phyloP scores from a whole-genome alignment of 2,797 vertebrate genomes.

The Chanos chanos region DNA sequence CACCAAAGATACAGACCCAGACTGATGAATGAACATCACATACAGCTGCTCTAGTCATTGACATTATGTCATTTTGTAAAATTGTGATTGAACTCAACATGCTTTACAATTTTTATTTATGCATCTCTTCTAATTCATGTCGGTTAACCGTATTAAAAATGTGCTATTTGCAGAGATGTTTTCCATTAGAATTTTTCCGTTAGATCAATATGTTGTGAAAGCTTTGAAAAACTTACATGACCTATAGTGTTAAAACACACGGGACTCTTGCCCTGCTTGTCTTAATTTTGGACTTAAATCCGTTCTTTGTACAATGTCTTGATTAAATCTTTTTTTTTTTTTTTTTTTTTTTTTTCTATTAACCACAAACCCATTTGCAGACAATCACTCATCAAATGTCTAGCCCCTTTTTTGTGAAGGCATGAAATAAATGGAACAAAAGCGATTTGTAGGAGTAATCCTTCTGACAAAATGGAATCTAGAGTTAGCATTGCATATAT shows the following conservation, averaged over 20 bases:
- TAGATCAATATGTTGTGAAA: neutral
- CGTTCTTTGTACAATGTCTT: slow-evolving; percentile 63
- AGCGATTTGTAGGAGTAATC: slow-evolving; percentile 70
- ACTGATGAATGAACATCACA: slow-evolving; percentile 14
- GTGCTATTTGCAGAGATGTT: no score
- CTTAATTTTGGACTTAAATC: slow-evolving; percentile 50
- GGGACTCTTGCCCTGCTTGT: slow-evolving; percentile 28
- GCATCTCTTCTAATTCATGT: neutral
- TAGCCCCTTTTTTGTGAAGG: slow-evolving; percentile 59
- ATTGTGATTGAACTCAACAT: neutral
- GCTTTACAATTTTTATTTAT: neutral
- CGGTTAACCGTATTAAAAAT: no score
- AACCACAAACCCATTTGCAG: slow-evolving; percentile 70
- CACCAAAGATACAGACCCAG: slow-evolving; percentile 18
- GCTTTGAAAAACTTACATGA: neutral
- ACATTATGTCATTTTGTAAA: slow-evolving; percentile 8
- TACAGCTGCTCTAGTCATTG: slow-evolving; percentile 4
- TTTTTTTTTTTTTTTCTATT: slow-evolving; percentile 69
- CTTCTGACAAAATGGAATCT: slow-evolving; percentile 61
- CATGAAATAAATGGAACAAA: slow-evolving; percentile 68
- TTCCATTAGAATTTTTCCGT: neutral
- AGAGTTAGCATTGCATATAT: slow-evolving; percentile 64
- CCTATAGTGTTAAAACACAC: neutral
- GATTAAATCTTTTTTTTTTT: slow-evolving; percentile 70
- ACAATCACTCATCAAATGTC: slow-evolving; percentile 70